Conservation (phyloP, 2,797 vertebrate species). For the Graptemys geographica region DNA sequence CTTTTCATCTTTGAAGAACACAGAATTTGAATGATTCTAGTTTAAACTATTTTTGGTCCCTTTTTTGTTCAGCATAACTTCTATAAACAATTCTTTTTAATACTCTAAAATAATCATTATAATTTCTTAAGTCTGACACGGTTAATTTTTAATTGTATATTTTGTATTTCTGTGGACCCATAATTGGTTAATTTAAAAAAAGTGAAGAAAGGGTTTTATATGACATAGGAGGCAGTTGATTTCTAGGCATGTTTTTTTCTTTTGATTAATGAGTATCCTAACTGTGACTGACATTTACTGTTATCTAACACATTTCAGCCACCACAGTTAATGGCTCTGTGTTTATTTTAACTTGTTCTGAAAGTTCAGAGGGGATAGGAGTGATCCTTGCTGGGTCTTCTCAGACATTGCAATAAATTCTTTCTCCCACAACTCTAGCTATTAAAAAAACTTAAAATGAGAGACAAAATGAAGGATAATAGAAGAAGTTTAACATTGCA, state of each 20-base stretch:
- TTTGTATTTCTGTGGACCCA: neutral
- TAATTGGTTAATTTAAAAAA: neutral
- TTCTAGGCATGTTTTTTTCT: neutral
- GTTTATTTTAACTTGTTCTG: constrained; percentile 7
- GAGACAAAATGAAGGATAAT: neutral
- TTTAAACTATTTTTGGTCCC: neutral
- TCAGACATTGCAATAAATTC: neutral
- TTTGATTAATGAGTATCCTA: neutral
- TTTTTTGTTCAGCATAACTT: neutral
- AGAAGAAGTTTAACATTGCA: neutral
- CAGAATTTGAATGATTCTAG: neutral
- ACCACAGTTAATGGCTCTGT: neutral
- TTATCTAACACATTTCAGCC: neutral
- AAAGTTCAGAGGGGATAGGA: neutral
- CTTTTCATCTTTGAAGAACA: neutral
- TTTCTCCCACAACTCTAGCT: neutral
- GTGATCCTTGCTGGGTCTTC: neutral
- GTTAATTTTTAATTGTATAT: neutral
- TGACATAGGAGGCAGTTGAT: neutral
- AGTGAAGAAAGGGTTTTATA: neutral
- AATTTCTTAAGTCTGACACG: neutral
- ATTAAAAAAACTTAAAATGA: neutral
- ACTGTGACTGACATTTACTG: neutral
- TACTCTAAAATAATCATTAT: neutral
- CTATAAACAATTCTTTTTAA: neutral